Percentiles rank a stretch among this genome's conserved stretches.
Conservation (phyloP, 2,113 vertebrate genomes). For the Hiodon tergisus region DNA sequence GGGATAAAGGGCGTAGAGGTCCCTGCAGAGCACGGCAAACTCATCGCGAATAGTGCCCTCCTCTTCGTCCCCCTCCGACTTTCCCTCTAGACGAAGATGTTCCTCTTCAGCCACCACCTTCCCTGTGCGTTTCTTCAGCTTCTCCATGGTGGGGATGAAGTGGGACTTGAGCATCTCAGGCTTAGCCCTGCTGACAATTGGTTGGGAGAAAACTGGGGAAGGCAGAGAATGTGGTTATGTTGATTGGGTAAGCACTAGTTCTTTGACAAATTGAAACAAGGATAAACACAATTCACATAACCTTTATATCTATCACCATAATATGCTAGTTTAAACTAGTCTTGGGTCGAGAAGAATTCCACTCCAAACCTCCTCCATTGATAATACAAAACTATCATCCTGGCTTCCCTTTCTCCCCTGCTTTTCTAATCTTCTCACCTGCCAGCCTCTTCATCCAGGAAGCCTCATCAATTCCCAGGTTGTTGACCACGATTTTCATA, state of each 20-base stretch:
- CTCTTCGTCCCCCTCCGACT: conserved; percentile 74
- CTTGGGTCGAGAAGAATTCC: too few relatives aligned
- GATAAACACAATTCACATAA: too few relatives aligned
- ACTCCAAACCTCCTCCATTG: too few relatives aligned
- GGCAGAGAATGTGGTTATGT: conserved; percentile 21
- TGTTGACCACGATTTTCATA: conserved; percentile 89
- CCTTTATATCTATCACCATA: too few relatives aligned
- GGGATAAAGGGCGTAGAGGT: conserved; percentile 88
- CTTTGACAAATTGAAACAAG: too few relatives aligned
- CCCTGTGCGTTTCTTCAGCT: conserved; percentile 80
- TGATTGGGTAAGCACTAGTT: not conserved
- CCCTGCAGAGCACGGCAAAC: conserved; percentile 89
- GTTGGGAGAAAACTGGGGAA: conserved; percentile 83
- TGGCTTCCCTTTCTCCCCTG: not conserved
- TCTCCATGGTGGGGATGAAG: conserved; percentile 90
- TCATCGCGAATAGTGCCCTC: conserved; percentile 84
- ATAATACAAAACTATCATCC: not conserved
- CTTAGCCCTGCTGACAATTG: conserved; percentile 84
- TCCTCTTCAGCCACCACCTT: conserved; percentile 93
- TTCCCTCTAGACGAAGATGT: conserved; percentile 83
- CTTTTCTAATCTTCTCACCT: conserved; percentile 54
- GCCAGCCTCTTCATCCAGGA: conserved; percentile 95
- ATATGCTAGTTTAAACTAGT: too few relatives aligned
- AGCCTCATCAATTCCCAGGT: conserved; percentile 91
- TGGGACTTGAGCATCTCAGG: conserved; percentile 87